A percentile compares a stretch with the other conserved stretches of the same genome.
phyloP scores from a whole-genome alignment of 1,140 invertebrate species.

The Akabosia matsudoensis region DNA sequence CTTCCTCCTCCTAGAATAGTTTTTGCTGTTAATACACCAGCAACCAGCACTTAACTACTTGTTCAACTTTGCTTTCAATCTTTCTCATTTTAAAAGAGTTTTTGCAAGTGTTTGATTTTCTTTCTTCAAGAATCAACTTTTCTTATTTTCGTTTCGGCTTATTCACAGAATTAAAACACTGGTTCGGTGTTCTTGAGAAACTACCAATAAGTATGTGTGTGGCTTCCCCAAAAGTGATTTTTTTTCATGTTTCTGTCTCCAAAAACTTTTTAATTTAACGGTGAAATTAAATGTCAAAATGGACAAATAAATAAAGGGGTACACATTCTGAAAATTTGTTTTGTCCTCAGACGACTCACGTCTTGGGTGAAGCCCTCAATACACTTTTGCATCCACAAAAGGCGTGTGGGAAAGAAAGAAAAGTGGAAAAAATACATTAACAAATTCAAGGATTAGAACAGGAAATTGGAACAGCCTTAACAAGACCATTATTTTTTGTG shows the following conservation, averaged over 20 bases:
- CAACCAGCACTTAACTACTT: neutral
- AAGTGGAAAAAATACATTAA: no score
- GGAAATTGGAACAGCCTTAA: no score
- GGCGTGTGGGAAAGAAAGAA: no score
- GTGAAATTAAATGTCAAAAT: neutral
- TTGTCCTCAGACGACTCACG: no score
- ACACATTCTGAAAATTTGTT: neutral
- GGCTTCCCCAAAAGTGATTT: neutral
- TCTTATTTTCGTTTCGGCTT: neutral
- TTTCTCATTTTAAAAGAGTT: neutral
- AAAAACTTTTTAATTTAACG: neutral
- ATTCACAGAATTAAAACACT: neutral
- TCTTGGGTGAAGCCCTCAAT: no score
- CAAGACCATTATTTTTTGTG: no score
- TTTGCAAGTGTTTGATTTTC: conserved; percentile 21
- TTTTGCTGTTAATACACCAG: neutral
- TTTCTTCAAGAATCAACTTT: conserved; percentile 9
- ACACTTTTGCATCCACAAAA: no score
- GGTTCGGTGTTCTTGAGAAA: no score
- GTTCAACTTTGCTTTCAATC: conserved; percentile 12
- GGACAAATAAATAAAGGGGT: neutral
- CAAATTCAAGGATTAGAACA: no score
- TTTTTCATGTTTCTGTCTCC: neutral
- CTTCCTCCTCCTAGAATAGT: neutral
- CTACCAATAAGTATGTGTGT: no score